Evolutionary conservation across 2,797 vertebrate species (phyloP).

Genomic region (Gadopsis marmoratus): DNA sequence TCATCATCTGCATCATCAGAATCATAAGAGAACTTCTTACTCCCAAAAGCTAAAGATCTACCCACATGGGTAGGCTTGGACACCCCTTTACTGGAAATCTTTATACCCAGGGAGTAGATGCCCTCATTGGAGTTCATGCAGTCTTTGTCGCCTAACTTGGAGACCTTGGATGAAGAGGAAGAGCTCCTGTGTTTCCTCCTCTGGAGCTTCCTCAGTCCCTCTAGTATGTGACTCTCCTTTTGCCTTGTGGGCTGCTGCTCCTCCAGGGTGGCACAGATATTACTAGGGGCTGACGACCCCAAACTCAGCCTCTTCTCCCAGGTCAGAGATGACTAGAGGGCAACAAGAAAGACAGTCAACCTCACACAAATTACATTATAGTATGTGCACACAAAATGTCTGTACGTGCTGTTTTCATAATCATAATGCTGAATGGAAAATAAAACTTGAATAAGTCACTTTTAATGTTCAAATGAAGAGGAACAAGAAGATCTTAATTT

Average conservation of each 20-base stretch:
- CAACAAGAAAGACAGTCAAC: conserved; percentile 34
- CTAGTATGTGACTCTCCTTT: conserved; percentile 93
- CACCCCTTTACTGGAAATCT: conserved; percentile 81
- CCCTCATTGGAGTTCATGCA: conserved; percentile 98
- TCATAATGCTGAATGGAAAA: not conserved
- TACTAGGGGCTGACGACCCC: conserved; percentile 90
- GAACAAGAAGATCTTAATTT: not conserved
- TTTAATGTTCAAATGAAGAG: not conserved
- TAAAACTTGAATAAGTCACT: not conserved
- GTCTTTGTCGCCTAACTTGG: conserved; percentile 92
- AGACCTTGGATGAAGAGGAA: conserved; percentile 85
- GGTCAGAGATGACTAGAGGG: conserved; percentile 85
- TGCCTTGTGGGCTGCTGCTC: conserved; percentile 89
- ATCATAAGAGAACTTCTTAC: conserved; percentile 85
- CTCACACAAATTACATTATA: not conserved
- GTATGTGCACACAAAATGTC: not conserved
- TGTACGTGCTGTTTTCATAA: not conserved
- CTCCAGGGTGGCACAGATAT: conserved; percentile 87
- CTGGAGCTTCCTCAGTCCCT: conserved; percentile 92
- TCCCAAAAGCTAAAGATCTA: conserved; percentile 68
- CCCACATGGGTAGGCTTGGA: conserved; percentile 76
- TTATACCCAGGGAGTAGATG: conserved; percentile 94
- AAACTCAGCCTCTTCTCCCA: conserved; percentile 93
- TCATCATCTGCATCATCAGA: conserved; percentile 91
- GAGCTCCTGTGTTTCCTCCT: conserved; percentile 87